Evolutionary conservation across 2,888 invertebrate species (phyloP).

Genomic region (Hypomecis atomaria): DNA sequence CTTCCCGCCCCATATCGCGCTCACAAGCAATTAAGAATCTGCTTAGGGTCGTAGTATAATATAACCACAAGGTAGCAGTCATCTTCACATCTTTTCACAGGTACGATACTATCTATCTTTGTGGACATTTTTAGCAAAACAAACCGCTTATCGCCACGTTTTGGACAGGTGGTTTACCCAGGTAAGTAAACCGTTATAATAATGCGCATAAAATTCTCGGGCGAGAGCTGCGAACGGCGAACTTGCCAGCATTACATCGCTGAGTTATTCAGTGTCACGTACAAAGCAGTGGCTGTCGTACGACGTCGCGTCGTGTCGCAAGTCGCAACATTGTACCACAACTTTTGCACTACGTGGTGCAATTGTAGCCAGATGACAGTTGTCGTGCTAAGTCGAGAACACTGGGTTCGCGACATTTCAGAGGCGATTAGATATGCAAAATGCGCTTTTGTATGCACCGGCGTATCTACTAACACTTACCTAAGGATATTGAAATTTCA

Average conservation of each 20-base stretch:
- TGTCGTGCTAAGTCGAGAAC: constrained; percentile 30
- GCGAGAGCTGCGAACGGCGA: constrained; percentile 63
- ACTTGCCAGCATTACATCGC: constrained; percentile 64
- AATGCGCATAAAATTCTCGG: constrained; percentile 73
- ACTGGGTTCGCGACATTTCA: constrained; percentile 30
- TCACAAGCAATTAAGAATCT: no score
- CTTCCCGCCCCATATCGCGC: no score
- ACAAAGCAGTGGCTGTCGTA: constrained; percentile 50
- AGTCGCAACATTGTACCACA: constrained; percentile 24
- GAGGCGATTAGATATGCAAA: constrained; percentile 38
- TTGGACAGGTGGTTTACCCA: constrained; percentile 26
- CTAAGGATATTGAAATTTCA: neutral
- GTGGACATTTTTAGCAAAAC: neutral
- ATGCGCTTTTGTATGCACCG: constrained; percentile 31
- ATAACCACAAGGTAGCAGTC: no score
- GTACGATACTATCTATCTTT: no score
- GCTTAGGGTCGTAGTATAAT: no score
- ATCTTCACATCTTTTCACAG: no score
- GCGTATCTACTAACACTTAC: neutral
- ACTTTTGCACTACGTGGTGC: constrained; percentile 32
- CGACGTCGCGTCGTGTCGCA: constrained; percentile 34
- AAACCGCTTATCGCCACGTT: constrained; percentile 9
- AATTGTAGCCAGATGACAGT: constrained; percentile 39
- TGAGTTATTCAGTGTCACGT: constrained; percentile 78
- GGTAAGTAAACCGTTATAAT: constrained; percentile 63